Base-by-base conservation (phyloP, 2,113 vertebrate genomes). In the Phodopus roborovskii region DNA sequence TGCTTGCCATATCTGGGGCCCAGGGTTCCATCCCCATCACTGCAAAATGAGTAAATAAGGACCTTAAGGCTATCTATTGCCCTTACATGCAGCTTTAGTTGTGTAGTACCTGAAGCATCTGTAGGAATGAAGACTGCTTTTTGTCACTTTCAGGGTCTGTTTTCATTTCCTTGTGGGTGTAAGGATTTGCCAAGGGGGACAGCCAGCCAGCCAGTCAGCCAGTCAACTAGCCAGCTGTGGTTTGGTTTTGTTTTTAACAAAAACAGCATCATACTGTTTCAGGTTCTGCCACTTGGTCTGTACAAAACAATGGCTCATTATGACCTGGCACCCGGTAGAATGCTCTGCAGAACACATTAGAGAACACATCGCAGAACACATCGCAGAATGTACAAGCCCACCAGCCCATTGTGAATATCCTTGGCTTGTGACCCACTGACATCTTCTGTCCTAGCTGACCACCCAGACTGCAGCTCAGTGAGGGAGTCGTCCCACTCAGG, bases 221-320 rank as follows among this genome's bases (percentile, higher is more conserved):
- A 45, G 86, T 30, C 11, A 4, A n/a, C 45, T 26, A 58, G 87
- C 56, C 12, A 53, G 82, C 33, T 11, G 53, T 42, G 17, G 26
- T 94, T 66, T 86, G 30, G 74, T 56, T 91, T 96, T 28, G 81
- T 53, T 84, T 84, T 93, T 22, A 75, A 60, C 0, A 36, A 81
- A 90, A 82, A 48, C 66, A 60, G 30, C 53, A 15, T 62, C n/a
- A 0, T 10, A 15, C 24, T 73, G 60, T 88, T 92, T 86, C 75
- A 33, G 77, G 78, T 93, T 87, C 88, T 95, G 75, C 64, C 79
- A 5, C 20, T 70, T 33, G 6, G 81, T 88, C 56, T 68, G 4
- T 64, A 58, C 70, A 86, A 86, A n/a, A 95, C 71, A 77, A 68
- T 79, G 68, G 73, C 20, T 28, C 77, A 39, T 45, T n/a, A 58